Evolutionary conservation across 2,113 vertebrate genomes (phyloP).

Genomic region (Hippolais icterina): DNA sequence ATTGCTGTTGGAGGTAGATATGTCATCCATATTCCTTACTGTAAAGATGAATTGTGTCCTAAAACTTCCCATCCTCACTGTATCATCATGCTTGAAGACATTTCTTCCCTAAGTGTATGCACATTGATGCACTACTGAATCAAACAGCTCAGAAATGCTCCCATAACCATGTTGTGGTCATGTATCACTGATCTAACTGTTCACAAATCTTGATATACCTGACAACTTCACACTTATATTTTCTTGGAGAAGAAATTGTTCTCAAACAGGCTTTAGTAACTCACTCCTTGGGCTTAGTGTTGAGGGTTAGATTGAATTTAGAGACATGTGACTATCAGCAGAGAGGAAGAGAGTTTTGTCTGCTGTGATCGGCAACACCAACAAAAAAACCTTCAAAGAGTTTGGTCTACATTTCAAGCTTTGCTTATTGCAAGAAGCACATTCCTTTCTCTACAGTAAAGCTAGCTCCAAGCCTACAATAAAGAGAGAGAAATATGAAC

Average conservation of each 20-base stretch:
- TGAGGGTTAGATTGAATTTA: neutral
- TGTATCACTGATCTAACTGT: neutral
- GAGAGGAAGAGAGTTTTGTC: neutral
- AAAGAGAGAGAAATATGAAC: neutral
- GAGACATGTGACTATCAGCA: neutral
- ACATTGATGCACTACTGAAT: neutral
- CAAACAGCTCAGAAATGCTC: neutral
- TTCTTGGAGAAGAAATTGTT: neutral
- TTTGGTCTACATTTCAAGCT: neutral
- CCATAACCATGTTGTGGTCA: neutral
- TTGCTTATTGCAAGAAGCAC: conserved; percentile 15
- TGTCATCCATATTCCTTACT: neutral
- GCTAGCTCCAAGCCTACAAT: neutral
- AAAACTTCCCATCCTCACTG: neutral
- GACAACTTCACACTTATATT: neutral
- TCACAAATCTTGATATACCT: neutral
- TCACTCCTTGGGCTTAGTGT: neutral
- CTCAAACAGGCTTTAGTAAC: neutral
- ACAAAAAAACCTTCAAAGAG: neutral
- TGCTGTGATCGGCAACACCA: neutral
- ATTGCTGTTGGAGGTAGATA: neutral
- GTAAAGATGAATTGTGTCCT: neutral
- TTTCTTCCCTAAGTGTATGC: neutral
- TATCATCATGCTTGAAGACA: neutral
- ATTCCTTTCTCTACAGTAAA: neutral